These are phyloP conservation scores for Zosterops borbonicus DNA, from an alignment of 2,113 vertebrate species.

Conservation along the genomic window DNA sequence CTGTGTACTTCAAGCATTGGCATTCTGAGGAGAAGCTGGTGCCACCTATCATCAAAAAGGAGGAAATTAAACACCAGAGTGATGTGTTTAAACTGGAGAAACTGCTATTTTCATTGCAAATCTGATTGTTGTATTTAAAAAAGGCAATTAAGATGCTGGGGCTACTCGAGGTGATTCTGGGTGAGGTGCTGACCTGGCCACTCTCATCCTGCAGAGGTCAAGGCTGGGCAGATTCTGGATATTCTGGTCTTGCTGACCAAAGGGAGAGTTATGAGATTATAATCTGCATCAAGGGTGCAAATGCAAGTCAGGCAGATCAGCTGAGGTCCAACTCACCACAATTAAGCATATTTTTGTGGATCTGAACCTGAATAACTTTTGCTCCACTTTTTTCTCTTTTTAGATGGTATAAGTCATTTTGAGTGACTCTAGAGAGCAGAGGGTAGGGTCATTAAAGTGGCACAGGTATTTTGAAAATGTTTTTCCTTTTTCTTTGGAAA, in stretches of 20 bases:
- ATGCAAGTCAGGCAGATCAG: neutral
- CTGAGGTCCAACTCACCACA: neutral
- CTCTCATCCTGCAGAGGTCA: neutral
- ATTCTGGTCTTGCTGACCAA: neutral
- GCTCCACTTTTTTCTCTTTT: neutral
- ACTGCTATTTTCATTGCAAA: neutral
- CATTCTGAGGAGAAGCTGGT: slow-evolving; percentile 10
- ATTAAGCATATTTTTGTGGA: neutral
- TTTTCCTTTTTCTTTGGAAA: neutral
- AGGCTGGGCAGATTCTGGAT: neutral
- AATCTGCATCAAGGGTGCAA: neutral
- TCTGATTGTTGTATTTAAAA: neutral
- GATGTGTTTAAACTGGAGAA: neutral
- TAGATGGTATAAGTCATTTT: neutral
- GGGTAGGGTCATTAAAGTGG: neutral
- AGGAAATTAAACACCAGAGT: neutral
- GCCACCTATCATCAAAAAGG: slow-evolving; percentile 31
- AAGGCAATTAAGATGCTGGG: neutral
- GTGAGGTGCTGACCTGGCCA: neutral
- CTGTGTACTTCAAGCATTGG: neutral
- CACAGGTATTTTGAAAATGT: neutral
- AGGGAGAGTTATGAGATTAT: neutral
- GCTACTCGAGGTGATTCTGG: neutral
- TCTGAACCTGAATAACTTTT: neutral
- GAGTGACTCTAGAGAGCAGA: neutral